These are phyloP conservation scores for Ptilodon capucinus DNA, from an alignment of 2,888 invertebrate species.

Conservation along the genomic window DNA sequence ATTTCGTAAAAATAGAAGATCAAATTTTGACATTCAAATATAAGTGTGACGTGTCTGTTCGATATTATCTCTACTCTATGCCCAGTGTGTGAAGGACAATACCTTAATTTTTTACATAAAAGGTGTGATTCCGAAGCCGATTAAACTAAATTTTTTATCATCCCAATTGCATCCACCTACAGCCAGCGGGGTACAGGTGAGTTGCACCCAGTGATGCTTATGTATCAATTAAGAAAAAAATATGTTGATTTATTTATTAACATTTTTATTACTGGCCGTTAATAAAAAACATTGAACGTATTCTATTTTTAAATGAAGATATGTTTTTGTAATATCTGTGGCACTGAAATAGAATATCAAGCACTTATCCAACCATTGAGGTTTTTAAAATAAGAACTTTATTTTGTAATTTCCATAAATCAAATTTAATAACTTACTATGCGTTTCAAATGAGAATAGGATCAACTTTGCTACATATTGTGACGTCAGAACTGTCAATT, in stretches of 20 bases:
- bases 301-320: not conserved
- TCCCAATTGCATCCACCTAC: conserved; percentile 45
- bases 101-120: conserved; percentile 71
- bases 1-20: no score
- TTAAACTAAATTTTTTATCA: conserved; percentile 57
- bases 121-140: conserved; percentile 76
- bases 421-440: no score
- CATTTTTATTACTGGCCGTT: no score
- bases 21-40: no score
- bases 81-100: conserved; percentile 61
- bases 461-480: no score
- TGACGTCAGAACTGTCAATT: no score
- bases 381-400: no score
- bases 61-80: conserved; percentile 33
- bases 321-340: no score
- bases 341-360: no score
- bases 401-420: no score
- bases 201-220: conserved; percentile 16
- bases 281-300: not conserved
- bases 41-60: conserved; percentile 20
- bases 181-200: conserved; percentile 39
- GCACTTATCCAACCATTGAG: no score
- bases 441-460: no score
- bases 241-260: not conserved
- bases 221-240: conserved; percentile 31